phyloP scores from a whole-genome alignment of 2,888 invertebrate species.

The Hetaerina titia region DNA sequence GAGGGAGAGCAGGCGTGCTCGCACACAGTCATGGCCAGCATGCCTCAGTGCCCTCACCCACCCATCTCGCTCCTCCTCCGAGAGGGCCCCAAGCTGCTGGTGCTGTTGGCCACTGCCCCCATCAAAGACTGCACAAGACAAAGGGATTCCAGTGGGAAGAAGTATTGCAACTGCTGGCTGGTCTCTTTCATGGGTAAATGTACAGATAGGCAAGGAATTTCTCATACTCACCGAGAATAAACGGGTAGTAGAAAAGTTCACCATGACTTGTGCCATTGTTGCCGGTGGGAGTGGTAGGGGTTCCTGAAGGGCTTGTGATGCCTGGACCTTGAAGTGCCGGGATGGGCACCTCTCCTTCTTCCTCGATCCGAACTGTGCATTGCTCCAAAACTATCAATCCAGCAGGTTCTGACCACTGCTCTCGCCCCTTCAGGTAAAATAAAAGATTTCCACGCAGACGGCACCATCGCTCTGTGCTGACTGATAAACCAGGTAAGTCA shows the following conservation, averaged over 20 bases:
- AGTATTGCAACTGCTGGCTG: not conserved
- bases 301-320: constrained; percentile 74
- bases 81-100: constrained; percentile 88
- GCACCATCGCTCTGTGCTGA: constrained; percentile 91
- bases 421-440: constrained; percentile 94
- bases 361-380: constrained; percentile 86
- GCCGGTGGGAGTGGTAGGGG: constrained; percentile 82
- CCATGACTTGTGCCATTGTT: constrained; percentile 91
- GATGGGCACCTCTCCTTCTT: constrained; percentile 42
- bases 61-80: constrained; percentile 88
- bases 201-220: not conserved
- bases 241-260: constrained; percentile 76
- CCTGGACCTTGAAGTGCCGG: not conserved
- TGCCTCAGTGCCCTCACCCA: constrained; percentile 92
- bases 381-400: constrained; percentile 94
- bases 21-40: constrained; percentile 91
- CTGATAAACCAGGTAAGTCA: constrained; percentile 78
- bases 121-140: constrained; percentile 83
- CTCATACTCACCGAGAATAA: constrained; percentile 48
- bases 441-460: constrained; percentile 94
- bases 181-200: too few species aligned
- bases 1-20: constrained; percentile 83
- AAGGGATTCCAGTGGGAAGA: too few species aligned
- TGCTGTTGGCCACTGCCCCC: constrained; percentile 86
- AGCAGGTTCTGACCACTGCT: constrained; percentile 92